A percentile compares a stretch with the other conserved stretches of the same genome.
phyloP scores from a whole-genome alignment of 2,113 vertebrate genomes.

The Zapus hudsonius region DNA sequence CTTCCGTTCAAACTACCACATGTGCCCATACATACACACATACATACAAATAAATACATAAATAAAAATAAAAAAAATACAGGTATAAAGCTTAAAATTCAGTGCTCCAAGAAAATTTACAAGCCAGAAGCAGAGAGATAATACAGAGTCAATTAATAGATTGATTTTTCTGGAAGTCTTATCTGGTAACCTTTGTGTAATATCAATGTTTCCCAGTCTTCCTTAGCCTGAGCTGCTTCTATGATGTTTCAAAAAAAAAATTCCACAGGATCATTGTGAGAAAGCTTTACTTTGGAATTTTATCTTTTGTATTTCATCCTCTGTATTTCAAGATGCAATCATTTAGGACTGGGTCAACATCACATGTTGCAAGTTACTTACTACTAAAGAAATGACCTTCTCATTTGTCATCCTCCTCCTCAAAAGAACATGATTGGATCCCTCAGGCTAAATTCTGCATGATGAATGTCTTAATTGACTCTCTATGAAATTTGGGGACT shows the following conservation, averaged over 20 bases:
- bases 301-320: neutral
- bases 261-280: neutral
- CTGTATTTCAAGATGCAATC: neutral
- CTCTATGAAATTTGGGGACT: neutral
- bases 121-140: neutral
- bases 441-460: neutral
- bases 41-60: neutral
- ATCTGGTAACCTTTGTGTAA: neutral
- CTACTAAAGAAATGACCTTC: neutral
- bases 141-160: neutral
- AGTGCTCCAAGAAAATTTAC: neutral
- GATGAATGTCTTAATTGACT: neutral
- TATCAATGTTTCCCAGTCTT: too few species aligned
- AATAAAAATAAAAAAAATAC: neutral
- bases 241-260: neutral
- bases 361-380: neutral
- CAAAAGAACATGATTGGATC: neutral
- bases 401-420: neutral
- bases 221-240: neutral
- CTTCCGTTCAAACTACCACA: too few species aligned
- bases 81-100: conserved; percentile 3
- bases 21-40: too few species aligned
- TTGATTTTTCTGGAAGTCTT: neutral
- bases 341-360: neutral
- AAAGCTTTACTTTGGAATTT: neutral